Evolutionary conservation across 2,888 invertebrate genomes (phyloP), one percentile per base, ranked within the genome.

Genomic region (Pecten maximus): DNA sequence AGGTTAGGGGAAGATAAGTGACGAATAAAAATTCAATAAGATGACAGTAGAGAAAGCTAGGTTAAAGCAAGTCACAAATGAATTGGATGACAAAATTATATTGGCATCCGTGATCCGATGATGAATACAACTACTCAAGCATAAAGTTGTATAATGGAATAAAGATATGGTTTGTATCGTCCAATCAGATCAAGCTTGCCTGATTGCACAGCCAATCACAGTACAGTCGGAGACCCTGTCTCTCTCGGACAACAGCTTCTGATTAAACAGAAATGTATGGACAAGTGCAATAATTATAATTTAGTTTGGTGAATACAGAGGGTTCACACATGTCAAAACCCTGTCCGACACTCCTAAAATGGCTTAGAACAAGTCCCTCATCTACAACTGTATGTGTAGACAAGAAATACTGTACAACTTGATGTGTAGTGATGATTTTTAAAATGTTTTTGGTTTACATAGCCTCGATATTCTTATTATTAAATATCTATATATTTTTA

Each of bases 171-270:
- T 2, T 74, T 74, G 74, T 74, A 35, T 28, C 74, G 15, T 28
- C 74, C 74, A 74, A 74, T 74, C 74, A 74, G 74, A 74, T 10
- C 19, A 35, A 74, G 35, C 74, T 74, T 74, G 74, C 74, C 35
- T 74, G 74, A 74, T 74, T 74, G 35, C 74, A 74, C 74, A 74
- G 28, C 74, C 74, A 74, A 74, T 74, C 74, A 74, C 28, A 35
- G 74, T 74, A 35, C 35, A 35, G 23, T 3, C 28, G 4, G 0
- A 4, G 74, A 28, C 35, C 16, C 35, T 1, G 35, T 35, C 74
- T 0, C 35, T 16, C 16, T 23, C 23, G 74, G 0, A 10, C 23
- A 8, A 23, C 60, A 74, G 60, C 4, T 28, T 28, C 12, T 74
- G 60, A 74, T 74, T 74, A 74, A 74, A 28, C 8, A n/a, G 28